phyloP scores from a whole-genome alignment of 2,113 vertebrate species.

The Hippocampus guttulatus region DNA sequence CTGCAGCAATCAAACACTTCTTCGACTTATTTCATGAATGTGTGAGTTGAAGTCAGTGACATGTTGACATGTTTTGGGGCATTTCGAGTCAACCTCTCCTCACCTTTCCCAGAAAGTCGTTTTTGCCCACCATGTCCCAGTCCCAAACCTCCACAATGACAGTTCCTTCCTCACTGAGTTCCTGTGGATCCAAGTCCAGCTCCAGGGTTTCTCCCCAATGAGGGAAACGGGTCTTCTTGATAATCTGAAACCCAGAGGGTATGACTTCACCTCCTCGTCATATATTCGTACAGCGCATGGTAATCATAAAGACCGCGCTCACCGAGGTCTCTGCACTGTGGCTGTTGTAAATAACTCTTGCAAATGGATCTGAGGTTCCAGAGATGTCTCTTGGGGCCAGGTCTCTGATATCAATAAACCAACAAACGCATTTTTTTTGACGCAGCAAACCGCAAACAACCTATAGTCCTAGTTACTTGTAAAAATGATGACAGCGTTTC shows the following conservation, averaged over 20 bases:
- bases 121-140: constrained; percentile 94
- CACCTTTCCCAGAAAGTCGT: constrained; percentile 87
- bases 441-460: neutral
- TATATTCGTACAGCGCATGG: neutral
- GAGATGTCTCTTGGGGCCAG: constrained; percentile 83
- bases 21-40: neutral
- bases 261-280: neutral
- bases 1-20: constrained; percentile 55
- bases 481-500: neutral
- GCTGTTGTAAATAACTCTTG: constrained; percentile 79
- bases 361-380: constrained; percentile 87
- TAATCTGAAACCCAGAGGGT: constrained; percentile 68
- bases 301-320: constrained; percentile 56
- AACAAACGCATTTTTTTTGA: constrained; percentile 28
- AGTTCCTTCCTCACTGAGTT: constrained; percentile 50
- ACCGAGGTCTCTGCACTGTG: constrained; percentile 81
- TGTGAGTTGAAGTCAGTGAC: neutral
- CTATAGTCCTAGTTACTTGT: neutral
- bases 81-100: constrained; percentile 14
- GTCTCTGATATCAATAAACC: constrained; percentile 61
- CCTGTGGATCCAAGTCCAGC: constrained; percentile 65
- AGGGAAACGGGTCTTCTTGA: constrained; percentile 88
- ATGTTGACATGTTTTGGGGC: neutral
- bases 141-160: constrained; percentile 85
- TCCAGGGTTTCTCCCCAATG: constrained; percentile 85